A percentile compares a stretch with the other conserved stretches of the same genome.
Evolutionary conservation across 2,797 vertebrate genomes (phyloP).

Genomic region (Channallabes apus): DNA sequence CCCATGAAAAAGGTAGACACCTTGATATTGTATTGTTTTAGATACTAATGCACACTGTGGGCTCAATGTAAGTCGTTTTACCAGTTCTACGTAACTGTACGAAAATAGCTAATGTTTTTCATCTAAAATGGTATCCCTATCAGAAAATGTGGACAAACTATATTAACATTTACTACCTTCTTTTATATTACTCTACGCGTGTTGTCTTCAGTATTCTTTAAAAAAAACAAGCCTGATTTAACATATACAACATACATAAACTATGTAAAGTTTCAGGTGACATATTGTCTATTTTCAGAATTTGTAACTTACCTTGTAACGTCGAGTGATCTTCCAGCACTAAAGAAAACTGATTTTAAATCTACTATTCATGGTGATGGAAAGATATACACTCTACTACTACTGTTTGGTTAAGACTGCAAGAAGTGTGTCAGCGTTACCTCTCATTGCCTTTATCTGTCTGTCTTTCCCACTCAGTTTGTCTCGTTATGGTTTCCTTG

Average conservation of each 20-base stretch:
- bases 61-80: not conserved
- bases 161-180: not conserved
- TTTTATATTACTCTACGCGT: not conserved
- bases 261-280: not conserved
- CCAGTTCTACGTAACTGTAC: not conserved
- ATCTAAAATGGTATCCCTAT: not conserved
- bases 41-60: not conserved
- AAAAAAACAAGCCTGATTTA: not conserved
- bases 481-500: constrained; percentile 25
- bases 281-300: constrained; percentile 62
- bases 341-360: constrained; percentile 14
- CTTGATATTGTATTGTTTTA: not conserved
- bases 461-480: constrained; percentile 41
- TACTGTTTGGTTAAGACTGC: not conserved
- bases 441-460: constrained; percentile 42
- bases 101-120: not conserved
- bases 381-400: constrained; percentile 21
- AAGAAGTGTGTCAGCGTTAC: constrained; percentile 35
- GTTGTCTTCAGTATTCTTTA: not conserved
- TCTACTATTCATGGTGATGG: constrained; percentile 15
- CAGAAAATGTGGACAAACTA: not conserved
- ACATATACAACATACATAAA: not conserved
- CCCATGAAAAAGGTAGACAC: not conserved
- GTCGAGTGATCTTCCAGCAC: constrained; percentile 38
- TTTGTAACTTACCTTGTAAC: constrained; percentile 46